Conservation (phyloP, 2,888 invertebrate species). For the Callosobruchus maculatus region DNA sequence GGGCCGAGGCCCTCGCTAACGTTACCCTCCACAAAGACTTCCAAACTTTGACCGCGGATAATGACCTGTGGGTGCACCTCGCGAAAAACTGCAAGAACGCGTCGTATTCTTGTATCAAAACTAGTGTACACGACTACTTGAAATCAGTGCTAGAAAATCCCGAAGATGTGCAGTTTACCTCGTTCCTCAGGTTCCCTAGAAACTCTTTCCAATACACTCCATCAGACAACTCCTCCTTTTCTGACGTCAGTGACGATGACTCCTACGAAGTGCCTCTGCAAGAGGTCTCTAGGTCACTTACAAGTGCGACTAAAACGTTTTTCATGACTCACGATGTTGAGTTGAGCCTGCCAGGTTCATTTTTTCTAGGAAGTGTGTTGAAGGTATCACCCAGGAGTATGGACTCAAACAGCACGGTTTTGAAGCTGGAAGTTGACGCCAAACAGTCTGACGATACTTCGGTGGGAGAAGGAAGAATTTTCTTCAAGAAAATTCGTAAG, state of each 20-base stretch:
- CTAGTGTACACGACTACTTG: slow-evolving; percentile 71
- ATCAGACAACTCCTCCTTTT: slow-evolving; percentile 40
- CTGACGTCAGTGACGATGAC: slow-evolving; percentile 45
- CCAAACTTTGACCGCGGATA: slow-evolving; percentile 47
- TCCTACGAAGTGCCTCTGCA: slow-evolving; percentile 58
- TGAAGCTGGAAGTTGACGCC: slow-evolving; percentile 69
- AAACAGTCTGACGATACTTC: slow-evolving; percentile 40
- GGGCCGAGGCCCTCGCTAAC: not conserved
- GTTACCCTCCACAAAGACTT: not conserved
- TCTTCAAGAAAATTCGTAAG: slow-evolving; percentile 70
- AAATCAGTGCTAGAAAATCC: slow-evolving; percentile 60
- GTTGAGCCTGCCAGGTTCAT: slow-evolving; percentile 64
- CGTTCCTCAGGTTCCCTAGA: slow-evolving; percentile 53
- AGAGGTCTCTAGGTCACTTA: slow-evolving; percentile 70
- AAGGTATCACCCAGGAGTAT: slow-evolving; percentile 71
- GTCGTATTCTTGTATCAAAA: slow-evolving; percentile 71
- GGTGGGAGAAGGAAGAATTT: slow-evolving; percentile 53
- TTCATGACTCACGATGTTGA: slow-evolving; percentile 75
- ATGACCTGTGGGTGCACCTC: slow-evolving; percentile 70
- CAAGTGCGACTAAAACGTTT: slow-evolving; percentile 63
- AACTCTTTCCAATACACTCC: slow-evolving; percentile 34
- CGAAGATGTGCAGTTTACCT: slow-evolving; percentile 47
- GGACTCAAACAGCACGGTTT: slow-evolving; percentile 70
- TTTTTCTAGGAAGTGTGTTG: slow-evolving; percentile 71
- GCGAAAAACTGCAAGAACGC: slow-evolving; percentile 66